Conservation (phyloP, 2,113 vertebrate genomes). For the Phalacrocorax brasilianus region DNA sequence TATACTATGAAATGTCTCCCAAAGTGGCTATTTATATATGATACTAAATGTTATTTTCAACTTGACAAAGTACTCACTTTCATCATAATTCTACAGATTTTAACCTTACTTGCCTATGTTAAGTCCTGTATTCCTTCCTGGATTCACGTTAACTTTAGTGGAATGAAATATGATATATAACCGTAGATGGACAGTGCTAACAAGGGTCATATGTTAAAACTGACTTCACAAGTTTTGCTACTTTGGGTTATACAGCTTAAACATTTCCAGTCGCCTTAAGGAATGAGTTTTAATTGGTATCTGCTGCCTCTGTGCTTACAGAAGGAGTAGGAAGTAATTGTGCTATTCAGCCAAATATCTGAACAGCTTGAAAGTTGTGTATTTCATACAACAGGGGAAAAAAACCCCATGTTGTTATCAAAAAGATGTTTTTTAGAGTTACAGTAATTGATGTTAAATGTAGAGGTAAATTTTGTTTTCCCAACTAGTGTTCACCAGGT, state of each 20-base stretch:
- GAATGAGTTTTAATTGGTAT: neutral
- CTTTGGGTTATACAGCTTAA: neutral
- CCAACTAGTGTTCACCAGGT: constrained; percentile 1
- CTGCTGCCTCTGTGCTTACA: neutral
- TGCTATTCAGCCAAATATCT: neutral
- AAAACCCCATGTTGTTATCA: neutral
- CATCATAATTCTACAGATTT: neutral
- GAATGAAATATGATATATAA: neutral
- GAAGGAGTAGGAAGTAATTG: neutral
- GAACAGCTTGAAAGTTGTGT: neutral
- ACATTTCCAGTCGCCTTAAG: neutral
- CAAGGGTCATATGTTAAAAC: neutral
- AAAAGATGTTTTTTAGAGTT: neutral
- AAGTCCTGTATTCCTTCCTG: neutral
- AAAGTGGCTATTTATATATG: neutral
- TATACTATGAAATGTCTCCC: neutral
- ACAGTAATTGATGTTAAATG: neutral
- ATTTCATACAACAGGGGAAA: neutral
- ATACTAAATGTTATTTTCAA: neutral
- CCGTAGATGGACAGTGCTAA: neutral
- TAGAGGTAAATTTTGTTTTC: constrained; percentile 2
- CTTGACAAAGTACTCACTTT: neutral
- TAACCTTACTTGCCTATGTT: neutral
- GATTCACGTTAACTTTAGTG: neutral
- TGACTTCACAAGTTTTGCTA: neutral